Percentiles rank a stretch among this genome's conserved stretches.
These are phyloP conservation scores for Calcarius lapponicus DNA, from an alignment of 2,797 vertebrate species.

Conservation along the genomic window DNA sequence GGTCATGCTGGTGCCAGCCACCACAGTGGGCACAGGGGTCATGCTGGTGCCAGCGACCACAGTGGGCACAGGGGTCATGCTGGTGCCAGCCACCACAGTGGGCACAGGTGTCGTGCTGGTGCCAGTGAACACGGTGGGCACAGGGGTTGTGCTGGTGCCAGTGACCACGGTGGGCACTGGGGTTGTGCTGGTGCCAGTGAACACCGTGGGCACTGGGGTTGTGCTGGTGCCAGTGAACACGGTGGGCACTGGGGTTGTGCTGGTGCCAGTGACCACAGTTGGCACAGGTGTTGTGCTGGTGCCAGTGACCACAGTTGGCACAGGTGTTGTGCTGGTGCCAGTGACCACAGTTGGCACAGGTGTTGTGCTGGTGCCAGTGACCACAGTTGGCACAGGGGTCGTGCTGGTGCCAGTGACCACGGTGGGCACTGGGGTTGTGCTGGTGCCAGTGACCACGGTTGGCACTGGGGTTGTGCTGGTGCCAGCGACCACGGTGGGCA, in stretches of 20 bases:
- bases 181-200: too few species aligned
- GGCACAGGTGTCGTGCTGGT: fast-evolving
- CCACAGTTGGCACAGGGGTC: not conserved
- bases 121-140: too few species aligned
- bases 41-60: fast-evolving
- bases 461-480: slow-evolving; percentile 6
- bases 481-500: fast-evolving
- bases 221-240: too few species aligned
- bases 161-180: too few species aligned
- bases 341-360: not conserved
- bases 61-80: not conserved
- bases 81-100: fast-evolving
- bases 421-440: fast-evolving
- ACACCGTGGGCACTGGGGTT: too few species aligned
- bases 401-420: not conserved
- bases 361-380: not conserved
- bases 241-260: too few species aligned
- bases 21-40: not conserved
- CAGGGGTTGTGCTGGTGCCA: too few species aligned
- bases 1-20: not conserved
- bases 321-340: not conserved
- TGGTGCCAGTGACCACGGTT: not conserved
- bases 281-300: too few species aligned
- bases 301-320: too few species aligned
- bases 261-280: too few species aligned